These are phyloP conservation scores for Andrena haemorrhoa DNA, from an alignment of 2,888 invertebrate species.

Conservation along the genomic window DNA sequence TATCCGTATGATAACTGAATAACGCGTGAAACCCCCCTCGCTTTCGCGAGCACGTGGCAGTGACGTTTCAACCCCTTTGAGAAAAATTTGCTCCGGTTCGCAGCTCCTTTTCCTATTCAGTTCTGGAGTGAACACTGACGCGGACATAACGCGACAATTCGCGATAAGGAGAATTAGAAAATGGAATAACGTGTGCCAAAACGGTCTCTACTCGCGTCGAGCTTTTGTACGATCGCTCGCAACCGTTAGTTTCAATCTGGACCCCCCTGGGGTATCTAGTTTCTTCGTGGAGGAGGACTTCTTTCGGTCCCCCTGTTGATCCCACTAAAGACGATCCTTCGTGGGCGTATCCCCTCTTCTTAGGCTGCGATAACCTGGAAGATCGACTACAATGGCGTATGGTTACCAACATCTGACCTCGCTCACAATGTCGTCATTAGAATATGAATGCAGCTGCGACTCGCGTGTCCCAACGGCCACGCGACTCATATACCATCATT, in stretches of 20 bases:
- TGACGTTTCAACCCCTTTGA: constrained; percentile 7
- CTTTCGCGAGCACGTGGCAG: constrained; percentile 6
- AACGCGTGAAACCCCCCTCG: constrained; percentile 10
- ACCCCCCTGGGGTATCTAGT: constrained; percentile 44
- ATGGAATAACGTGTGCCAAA: not conserved
- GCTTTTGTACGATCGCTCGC: constrained; percentile 7
- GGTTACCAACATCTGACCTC: constrained; percentile 83
- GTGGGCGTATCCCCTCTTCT: constrained; percentile 80
- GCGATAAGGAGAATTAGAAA: not conserved
- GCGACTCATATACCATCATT: constrained; percentile 71
- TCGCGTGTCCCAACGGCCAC: constrained; percentile 74
- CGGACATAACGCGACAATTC: not conserved
- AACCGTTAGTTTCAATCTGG: constrained; percentile 37
- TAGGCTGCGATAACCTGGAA: constrained; percentile 73
- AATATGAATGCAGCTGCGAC: constrained; percentile 80
- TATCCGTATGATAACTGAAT: constrained; percentile 9
- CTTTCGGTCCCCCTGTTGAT: constrained; percentile 35
- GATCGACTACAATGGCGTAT: constrained; percentile 78
- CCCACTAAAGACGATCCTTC: constrained; percentile 74
- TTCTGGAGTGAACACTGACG: not conserved
- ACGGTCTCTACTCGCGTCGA: not conserved
- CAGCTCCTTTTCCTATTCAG: not conserved
- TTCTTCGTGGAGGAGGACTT: constrained; percentile 43
- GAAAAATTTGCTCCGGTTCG: constrained; percentile 4
- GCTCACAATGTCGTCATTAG: constrained; percentile 82